Base-by-base conservation (phyloP, 2,113 vertebrate species). In the Ariopsis seemanni region DNA sequence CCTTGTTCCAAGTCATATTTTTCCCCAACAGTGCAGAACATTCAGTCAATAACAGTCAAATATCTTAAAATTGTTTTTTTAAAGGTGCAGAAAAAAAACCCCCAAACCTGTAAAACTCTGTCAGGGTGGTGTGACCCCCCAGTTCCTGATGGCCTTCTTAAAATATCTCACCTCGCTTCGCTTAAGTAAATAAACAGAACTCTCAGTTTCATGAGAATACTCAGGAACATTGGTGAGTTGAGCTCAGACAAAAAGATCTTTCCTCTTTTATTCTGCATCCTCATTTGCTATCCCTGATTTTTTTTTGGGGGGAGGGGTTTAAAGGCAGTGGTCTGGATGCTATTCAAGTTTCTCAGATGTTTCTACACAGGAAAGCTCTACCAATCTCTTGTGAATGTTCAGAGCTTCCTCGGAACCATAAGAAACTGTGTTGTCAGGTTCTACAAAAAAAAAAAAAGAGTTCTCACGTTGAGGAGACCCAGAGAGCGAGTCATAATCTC, bases 1-100 rank as follows among this genome's bases (percentile, higher is more conserved):
- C 82, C 91, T 90, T 94, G 86, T 91, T 91, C 93, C 10, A 27
- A 83, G 63, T 92, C 91, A 30, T 63, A 5, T 82, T 81, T 20
- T 77, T 75, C 69, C 11, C 53, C 7, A 25, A 22, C 0, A 4
- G 58, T 71, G 67, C 86, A 85, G 81, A 78, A 78, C 75, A 55
- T 78, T 78, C n/a, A 25, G 69, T 20, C 75, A 25, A 75, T 75
- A 52, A 75, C 18, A 50, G 42, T 78, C 74, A n/a, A n/a, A 77
- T 53, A 53, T 53, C n/a, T 52, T 53, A 11, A 77, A 53, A 22
- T n/a, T 50, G 22, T 50, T 11, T 53, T 52, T 53, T n/a, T 34
- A 75, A 67, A 20, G 20, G 42, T 34, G 15, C 14, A 18, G 5
- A 34, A 34, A 34, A 17, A 71, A 25, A 22, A n/a, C n/a, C n/a